Conservation (phyloP, 1,140 invertebrate genomes). For the Lepidurus arcticus region DNA sequence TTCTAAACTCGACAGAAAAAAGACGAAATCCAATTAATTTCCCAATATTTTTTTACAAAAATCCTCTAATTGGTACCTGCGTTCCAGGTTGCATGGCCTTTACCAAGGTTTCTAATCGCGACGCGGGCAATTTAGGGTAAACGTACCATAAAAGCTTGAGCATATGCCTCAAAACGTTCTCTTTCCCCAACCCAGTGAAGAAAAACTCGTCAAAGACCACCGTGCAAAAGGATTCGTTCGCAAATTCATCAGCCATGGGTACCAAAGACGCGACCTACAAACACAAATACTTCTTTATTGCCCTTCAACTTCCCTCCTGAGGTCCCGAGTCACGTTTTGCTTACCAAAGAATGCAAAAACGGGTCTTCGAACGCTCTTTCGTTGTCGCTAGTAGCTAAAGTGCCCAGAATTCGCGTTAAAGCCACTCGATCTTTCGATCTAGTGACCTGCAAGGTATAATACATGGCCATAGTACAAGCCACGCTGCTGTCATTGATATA, state of each 20-base stretch:
- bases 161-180: conserved; percentile 90
- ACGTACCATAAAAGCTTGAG: conserved; percentile 89
- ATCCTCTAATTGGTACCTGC: conserved; percentile 38
- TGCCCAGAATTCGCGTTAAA: conserved; percentile 77
- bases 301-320: background rate
- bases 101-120: conserved; percentile 70
- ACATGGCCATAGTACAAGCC: conserved; percentile 88
- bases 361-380: conserved; percentile 91
- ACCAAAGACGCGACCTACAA: conserved; percentile 73
- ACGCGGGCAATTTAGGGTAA: conserved; percentile 73
- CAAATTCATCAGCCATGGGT: conserved; percentile 84
- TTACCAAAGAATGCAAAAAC: conserved; percentile 81
- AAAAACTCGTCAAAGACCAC: conserved; percentile 95
- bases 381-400: conserved; percentile 81
- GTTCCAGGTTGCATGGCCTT: conserved; percentile 79
- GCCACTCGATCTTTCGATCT: conserved; percentile 75
- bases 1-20: conserved; percentile 55
- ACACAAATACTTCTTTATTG: background rate
- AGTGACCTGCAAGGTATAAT: conserved; percentile 79
- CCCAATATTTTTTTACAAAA: background rate
- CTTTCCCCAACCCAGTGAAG: conserved; percentile 74
- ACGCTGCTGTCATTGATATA: conserved; percentile 84
- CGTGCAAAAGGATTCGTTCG: conserved; percentile 89
- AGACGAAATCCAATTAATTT: background rate
- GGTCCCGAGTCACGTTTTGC: conserved; percentile 25